Percentiles rank a stretch among this genome's conserved stretches.
Conservation (phyloP, 2,113 vertebrate species). For the Lophotis ruficrista region DNA sequence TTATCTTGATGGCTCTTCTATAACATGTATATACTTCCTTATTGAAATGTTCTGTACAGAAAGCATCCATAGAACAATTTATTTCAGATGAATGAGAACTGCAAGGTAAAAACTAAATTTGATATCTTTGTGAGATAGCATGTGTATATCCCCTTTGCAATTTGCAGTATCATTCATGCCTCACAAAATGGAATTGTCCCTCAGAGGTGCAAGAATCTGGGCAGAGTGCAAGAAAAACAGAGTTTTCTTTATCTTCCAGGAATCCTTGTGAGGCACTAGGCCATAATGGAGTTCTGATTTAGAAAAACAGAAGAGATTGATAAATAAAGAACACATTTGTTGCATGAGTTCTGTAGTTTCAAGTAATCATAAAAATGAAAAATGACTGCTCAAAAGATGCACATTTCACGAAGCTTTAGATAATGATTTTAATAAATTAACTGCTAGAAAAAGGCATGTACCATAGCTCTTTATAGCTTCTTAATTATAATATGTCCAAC, state of each 20-base stretch:
- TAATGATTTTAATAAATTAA: background rate
- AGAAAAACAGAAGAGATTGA: background rate
- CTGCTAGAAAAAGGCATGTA: background rate
- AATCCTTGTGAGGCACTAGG: background rate
- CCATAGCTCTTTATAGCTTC: background rate
- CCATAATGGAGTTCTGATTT: background rate
- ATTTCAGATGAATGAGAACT: background rate
- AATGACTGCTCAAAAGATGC: background rate
- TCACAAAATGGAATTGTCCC: background rate
- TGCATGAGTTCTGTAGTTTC: background rate
- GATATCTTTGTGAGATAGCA: background rate
- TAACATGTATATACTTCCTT: background rate
- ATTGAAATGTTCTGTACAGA: background rate
- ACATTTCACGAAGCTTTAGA: background rate
- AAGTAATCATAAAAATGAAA: background rate
- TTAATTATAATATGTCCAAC: background rate
- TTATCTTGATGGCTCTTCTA: background rate
- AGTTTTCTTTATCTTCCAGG: background rate
- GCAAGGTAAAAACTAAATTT: background rate
- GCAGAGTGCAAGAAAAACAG: background rate
- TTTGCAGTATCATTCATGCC: background rate
- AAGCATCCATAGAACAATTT: background rate
- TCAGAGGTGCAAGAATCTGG: background rate
- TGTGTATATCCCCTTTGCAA: background rate
- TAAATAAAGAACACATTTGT: background rate